A percentile compares a stretch with the other conserved stretches of the same genome.
These are phyloP conservation scores for Embiotoca jacksoni DNA, from an alignment of 2,113 vertebrate genomes.

Conservation along the genomic window DNA sequence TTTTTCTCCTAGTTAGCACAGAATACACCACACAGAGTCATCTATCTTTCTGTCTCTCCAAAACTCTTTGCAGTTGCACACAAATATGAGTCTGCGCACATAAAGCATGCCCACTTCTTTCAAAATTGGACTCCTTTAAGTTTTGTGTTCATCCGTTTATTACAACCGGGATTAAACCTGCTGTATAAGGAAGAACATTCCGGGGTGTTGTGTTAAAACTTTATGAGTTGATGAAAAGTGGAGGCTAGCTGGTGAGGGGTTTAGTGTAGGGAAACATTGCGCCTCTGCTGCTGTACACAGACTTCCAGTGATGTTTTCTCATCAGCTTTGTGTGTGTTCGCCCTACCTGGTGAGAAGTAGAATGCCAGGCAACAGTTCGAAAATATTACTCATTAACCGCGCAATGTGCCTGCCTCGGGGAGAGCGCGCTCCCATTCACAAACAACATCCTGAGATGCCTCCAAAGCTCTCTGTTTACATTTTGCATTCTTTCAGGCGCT, in stretches of 20 bases:
- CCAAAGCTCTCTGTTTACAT: conserved; percentile 84
- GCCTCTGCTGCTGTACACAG: conserved; percentile 69
- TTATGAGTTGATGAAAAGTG: conserved; percentile 79
- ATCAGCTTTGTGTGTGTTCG: conserved; percentile 55
- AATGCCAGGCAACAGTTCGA: conserved; percentile 33
- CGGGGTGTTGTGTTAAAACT: conserved; percentile 78
- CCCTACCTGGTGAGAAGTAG: conserved; percentile 32
- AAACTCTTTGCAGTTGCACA: no score
- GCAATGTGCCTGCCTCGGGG: neutral
- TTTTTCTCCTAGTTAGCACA: conserved; percentile 45
- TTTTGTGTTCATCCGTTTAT: conserved; percentile 71
- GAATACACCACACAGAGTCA: conserved; percentile 23
- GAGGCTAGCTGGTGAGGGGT: conserved; percentile 73
- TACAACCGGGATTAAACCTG: conserved; percentile 71
- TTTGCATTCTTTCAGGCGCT: conserved; percentile 84
- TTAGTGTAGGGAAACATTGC: conserved; percentile 70
- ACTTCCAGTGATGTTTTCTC: conserved; percentile 62
- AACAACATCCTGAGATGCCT: conserved; percentile 81
- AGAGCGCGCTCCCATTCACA: conserved; percentile 79
- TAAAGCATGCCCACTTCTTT: conserved; percentile 16
- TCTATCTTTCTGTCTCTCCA: conserved; percentile 12
- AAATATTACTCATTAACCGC: neutral
- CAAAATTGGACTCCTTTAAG: conserved; percentile 59
- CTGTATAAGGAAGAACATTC: conserved; percentile 75
- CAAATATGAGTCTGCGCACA: neutral